Evolutionary conservation across 92 coral and sea anemone genomes (phyloP).

Genomic region (Phymanthus crucifer): DNA sequence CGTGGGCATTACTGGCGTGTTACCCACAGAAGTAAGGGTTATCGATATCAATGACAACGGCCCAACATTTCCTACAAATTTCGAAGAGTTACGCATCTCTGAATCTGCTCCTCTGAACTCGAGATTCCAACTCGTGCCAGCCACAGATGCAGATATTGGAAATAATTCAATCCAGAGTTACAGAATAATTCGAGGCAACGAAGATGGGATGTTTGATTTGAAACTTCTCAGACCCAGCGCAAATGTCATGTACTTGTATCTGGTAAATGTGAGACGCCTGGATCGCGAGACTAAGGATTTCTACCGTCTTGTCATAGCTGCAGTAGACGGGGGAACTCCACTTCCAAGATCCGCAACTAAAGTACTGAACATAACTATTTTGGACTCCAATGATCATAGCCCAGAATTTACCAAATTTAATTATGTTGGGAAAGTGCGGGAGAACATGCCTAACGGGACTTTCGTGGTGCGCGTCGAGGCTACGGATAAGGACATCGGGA

Average conservation of each 20-base stretch:
- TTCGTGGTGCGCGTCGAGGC: slow-evolving; percentile 69
- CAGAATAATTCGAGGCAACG: slow-evolving; percentile 69
- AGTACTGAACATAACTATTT: slow-evolving; percentile 54
- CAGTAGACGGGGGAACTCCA: slow-evolving; percentile 74
- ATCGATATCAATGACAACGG: slow-evolving; percentile 74
- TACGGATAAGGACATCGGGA: slow-evolving; percentile 72
- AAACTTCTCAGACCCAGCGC: slow-evolving; percentile 50
- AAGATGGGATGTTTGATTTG: slow-evolving; percentile 56
- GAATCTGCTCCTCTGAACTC: slow-evolving; percentile 81
- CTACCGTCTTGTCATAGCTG: slow-evolving; percentile 61
- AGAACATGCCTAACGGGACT: slow-evolving; percentile 66
- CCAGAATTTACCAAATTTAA: slow-evolving; percentile 65
- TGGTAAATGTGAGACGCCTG: slow-evolving; percentile 56
- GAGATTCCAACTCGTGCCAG: slow-evolving; percentile 56
- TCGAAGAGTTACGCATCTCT: slow-evolving; percentile 53
- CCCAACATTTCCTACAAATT: slow-evolving; percentile 56
- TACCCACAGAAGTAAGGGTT: slow-evolving; percentile 64
- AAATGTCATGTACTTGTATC: slow-evolving; percentile 54
- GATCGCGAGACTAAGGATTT: slow-evolving; percentile 78
- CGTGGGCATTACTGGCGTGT: slow-evolving; percentile 30
- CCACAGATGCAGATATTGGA: slow-evolving; percentile 72
- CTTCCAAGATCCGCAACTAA: slow-evolving; percentile 59
- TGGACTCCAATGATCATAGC: slow-evolving; percentile 82
- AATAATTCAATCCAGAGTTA: slow-evolving; percentile 70
- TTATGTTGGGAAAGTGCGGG: slow-evolving; percentile 63